Percentiles rank a stretch among this genome's conserved stretches.
These are phyloP conservation scores for Artemia franciscana DNA, from an alignment of 1,140 invertebrate species.

Conservation along the genomic window DNA sequence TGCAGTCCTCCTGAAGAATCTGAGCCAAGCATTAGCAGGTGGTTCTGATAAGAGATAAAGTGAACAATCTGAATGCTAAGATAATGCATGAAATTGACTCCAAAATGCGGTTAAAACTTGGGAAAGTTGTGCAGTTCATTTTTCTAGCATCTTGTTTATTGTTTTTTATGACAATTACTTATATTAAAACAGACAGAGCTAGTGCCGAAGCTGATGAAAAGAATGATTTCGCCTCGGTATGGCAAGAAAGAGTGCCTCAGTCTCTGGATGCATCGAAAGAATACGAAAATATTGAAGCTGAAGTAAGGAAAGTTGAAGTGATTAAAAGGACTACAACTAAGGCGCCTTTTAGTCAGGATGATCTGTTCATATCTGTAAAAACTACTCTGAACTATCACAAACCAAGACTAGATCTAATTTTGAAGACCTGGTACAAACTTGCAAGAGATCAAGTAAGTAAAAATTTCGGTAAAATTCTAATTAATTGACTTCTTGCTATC, in stretches of 20 bases:
- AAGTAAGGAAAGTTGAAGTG: neutral
- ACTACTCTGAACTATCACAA: constrained; percentile 69
- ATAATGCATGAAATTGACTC: neutral
- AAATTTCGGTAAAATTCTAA: too few relatives aligned
- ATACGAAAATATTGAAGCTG: neutral
- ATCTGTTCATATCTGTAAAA: constrained; percentile 83
- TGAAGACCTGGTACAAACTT: constrained; percentile 77
- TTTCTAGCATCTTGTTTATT: neutral
- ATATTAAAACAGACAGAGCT: neutral
- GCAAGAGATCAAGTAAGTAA: constrained; percentile 69
- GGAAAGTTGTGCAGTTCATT: neutral
- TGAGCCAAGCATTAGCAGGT: too few relatives aligned
- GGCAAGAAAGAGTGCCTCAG: constrained; percentile 15
- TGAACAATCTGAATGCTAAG: too few relatives aligned
- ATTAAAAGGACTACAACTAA: constrained; percentile 25
- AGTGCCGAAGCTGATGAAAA: neutral
- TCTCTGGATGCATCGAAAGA: constrained; percentile 8
- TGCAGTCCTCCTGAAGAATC: too few relatives aligned
- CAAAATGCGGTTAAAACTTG: neutral
- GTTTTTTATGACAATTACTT: neutral
- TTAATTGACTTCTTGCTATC: too few relatives aligned
- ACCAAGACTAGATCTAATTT: constrained; percentile 54
- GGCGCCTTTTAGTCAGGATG: constrained; percentile 43
- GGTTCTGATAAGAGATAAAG: too few relatives aligned
- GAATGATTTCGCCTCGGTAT: constrained; percentile 1